phyloP scores from a whole-genome alignment of 2,888 invertebrate species.

The Scelioninae gen. 1 region DNA sequence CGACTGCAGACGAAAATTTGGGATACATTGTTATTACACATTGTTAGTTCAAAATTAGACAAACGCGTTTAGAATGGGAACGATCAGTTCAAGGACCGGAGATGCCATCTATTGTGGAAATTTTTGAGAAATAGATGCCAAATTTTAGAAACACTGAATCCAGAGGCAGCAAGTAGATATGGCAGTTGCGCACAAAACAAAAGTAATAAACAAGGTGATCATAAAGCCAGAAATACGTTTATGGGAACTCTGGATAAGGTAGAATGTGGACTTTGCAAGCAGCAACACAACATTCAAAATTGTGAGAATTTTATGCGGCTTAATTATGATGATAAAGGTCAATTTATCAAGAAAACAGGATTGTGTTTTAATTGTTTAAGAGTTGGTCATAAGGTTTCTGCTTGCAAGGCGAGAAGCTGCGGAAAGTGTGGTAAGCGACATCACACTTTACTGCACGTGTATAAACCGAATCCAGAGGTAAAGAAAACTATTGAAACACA shows the following conservation, averaged over 20 bases:
- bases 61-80: conserved; percentile 19
- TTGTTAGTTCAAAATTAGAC: conserved; percentile 4
- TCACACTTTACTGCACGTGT: conserved; percentile 36
- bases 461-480: not conserved
- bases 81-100: not conserved
- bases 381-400: conserved; percentile 19
- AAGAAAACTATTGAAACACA: not conserved
- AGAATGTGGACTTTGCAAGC: not conserved
- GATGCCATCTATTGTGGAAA: conserved; percentile 16
- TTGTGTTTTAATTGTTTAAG: conserved; percentile 49
- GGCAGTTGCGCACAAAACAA: not conserved
- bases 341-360: conserved; percentile 33
- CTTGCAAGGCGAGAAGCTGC: conserved; percentile 35
- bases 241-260: conserved; percentile 7
- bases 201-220: not conserved
- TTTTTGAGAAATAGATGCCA: conserved; percentile 34
- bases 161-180: not conserved
- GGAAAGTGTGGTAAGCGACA: conserved; percentile 41
- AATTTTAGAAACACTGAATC: conserved; percentile 6
- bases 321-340: conserved; percentile 14
- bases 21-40: conserved; percentile 1
- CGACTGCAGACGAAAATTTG: not conserved
- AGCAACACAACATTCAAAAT: conserved; percentile 17
- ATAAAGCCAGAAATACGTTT: not conserved
- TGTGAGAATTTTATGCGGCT: conserved; percentile 46